These are phyloP conservation scores for Oreochromis mossambicus DNA, from an alignment of 2,797 vertebrate genomes.

Conservation along the genomic window DNA sequence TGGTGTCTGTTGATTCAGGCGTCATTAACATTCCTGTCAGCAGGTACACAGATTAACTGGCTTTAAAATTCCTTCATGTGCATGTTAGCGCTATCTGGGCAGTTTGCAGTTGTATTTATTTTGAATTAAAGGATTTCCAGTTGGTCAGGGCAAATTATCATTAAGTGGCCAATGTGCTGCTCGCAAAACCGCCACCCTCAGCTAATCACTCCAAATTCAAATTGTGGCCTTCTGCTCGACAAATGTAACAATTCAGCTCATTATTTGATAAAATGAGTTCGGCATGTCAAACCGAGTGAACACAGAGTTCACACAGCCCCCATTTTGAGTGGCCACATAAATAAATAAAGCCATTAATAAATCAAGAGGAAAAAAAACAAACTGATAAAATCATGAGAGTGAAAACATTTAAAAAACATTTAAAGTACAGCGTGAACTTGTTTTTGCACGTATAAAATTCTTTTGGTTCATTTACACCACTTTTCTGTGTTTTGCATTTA, in stretches of 20 bases:
- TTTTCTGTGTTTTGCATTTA: background rate
- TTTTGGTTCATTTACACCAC: background rate
- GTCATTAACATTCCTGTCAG: conserved; percentile 4
- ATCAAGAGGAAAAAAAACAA: background rate
- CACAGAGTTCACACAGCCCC: background rate
- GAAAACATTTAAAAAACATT: background rate
- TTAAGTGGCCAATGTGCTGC: conserved; percentile 26
- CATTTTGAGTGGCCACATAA: background rate
- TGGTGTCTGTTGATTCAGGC: background rate
- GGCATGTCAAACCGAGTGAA: conserved; percentile 12
- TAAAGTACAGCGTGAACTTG: background rate
- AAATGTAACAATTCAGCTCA: conserved; percentile 43
- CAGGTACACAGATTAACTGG: background rate
- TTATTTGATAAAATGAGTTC: conserved; percentile 51
- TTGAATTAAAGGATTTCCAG: conserved; percentile 38
- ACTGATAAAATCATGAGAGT: background rate
- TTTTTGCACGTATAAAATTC: background rate
- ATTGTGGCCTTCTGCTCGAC: conserved; percentile 24
- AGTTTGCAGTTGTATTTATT: conserved; percentile 28
- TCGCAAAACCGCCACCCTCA: conserved; percentile 37
- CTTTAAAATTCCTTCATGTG: background rate
- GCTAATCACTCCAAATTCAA: conserved; percentile 48
- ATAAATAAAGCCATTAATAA: conserved; percentile 15
- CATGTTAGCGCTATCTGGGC: background rate
- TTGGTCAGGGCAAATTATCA: conserved; percentile 35